A percentile compares a stretch with the other conserved stretches of the same genome.
phyloP scores from a whole-genome alignment of 37 sponge, comb jelly and placozoan genomes.

The Corticium candelabrum region DNA sequence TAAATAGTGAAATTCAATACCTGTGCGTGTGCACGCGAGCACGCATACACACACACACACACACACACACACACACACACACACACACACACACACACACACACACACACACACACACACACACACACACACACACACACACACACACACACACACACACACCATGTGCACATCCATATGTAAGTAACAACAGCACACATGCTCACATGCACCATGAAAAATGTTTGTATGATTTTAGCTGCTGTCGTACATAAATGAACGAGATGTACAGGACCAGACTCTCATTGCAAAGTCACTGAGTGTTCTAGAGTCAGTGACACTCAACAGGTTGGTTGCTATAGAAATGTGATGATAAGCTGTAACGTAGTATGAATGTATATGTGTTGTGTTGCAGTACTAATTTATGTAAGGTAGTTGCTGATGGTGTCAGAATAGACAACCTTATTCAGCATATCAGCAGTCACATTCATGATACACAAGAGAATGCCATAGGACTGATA shows the following conservation, averaged over 20 bases:
- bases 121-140: conserved; percentile 5
- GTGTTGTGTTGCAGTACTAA: not conserved
- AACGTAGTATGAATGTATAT: not conserved
- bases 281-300: conserved; percentile 34
- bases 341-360: not conserved
- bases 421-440: not conserved
- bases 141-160: conserved; percentile 1
- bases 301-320: conserved; percentile 60
- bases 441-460: not conserved
- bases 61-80: conserved; percentile 5
- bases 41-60: not conserved
- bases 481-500: not conserved
- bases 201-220: not conserved
- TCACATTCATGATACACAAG: not conserved
- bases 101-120: conserved; percentile 2
- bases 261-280: not conserved
- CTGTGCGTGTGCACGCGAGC: too few species aligned
- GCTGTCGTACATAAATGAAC: not conserved
- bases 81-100: conserved; percentile 5
- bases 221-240: not conserved
- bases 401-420: not conserved
- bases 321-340: conserved; percentile 25
- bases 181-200: not conserved
- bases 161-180: not conserved
- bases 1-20: too few species aligned